Conservation (phyloP, 2,797 vertebrate species). For the Heliangelus exortis region DNA sequence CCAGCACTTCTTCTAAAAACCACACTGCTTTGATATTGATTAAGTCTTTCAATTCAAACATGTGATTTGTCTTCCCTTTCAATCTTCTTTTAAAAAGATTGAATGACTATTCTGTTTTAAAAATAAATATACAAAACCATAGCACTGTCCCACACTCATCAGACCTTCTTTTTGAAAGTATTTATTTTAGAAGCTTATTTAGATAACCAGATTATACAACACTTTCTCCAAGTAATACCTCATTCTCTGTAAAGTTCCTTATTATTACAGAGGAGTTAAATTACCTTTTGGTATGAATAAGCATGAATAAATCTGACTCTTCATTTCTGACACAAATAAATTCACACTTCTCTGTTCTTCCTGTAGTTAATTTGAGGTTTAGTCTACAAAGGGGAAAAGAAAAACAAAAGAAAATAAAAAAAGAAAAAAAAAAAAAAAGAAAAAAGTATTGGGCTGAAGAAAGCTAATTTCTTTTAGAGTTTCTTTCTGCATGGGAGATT, state of each 20-base stretch:
- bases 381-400: neutral
- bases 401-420: neutral
- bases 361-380: neutral
- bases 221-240: neutral
- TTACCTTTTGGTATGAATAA: neutral
- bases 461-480: constrained; percentile 10
- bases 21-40: neutral
- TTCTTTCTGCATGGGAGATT: constrained; percentile 32
- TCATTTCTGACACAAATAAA: neutral
- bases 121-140: neutral
- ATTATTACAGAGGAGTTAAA: neutral
- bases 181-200: neutral
- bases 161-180: neutral
- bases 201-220: neutral
- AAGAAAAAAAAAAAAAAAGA: fast-evolving
- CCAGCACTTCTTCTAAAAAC: neutral
- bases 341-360: neutral
- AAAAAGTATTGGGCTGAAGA: neutral
- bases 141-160: neutral
- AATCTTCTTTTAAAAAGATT: neutral
- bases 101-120: neutral
- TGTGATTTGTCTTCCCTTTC: neutral
- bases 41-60: neutral
- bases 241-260: neutral
- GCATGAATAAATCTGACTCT: neutral